Evolutionary conservation across 2,113 vertebrate species (phyloP).

Genomic region (Meles meles): DNA sequence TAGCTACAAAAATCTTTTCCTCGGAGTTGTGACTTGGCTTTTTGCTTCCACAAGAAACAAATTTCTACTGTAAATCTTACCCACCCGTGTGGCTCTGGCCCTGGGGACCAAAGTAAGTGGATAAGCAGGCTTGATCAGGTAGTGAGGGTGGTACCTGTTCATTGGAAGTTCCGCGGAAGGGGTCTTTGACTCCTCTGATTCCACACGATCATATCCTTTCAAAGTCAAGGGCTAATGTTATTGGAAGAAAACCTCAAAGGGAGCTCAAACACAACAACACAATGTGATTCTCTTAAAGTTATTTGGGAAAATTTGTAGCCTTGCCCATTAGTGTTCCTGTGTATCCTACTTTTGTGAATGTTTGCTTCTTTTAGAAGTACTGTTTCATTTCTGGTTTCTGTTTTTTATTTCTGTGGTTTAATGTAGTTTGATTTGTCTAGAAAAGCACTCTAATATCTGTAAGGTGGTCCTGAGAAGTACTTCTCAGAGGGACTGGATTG

Average conservation of each 20-base stretch:
- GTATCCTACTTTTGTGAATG: background rate
- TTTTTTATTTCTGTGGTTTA: background rate
- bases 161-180: background rate
- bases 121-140: background rate
- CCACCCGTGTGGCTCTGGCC: background rate
- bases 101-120: background rate
- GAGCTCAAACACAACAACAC: background rate
- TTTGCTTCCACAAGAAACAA: background rate
- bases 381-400: conserved; percentile 40
- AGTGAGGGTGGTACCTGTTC: background rate
- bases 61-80: background rate
- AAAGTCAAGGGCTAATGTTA: background rate
- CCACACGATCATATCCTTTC: background rate
- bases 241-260: background rate
- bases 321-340: background rate
- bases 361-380: background rate
- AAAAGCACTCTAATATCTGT: background rate
- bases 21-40: background rate
- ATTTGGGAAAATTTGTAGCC: background rate
- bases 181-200: background rate
- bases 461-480: background rate
- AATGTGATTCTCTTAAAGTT: background rate
- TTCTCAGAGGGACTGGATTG: background rate
- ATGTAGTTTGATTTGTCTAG: background rate
- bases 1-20: background rate